These are phyloP conservation scores for Pontoporia blainvillei DNA, from an alignment of 2,113 vertebrate species.

Conservation along the genomic window DNA sequence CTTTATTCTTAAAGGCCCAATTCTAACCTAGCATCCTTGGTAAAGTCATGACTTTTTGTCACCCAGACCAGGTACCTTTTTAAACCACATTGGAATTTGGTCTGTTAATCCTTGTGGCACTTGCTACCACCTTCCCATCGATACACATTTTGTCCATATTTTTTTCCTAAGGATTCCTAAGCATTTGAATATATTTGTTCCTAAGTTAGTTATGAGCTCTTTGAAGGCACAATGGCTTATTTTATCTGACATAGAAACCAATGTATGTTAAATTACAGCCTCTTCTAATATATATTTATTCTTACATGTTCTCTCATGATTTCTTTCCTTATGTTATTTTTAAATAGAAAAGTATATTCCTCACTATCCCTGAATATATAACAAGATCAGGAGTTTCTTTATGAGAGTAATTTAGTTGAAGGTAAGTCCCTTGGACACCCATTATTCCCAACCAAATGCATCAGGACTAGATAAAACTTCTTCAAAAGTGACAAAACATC, in stretches of 20 bases:
- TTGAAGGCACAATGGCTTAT: not conserved
- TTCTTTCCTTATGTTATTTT: not conserved
- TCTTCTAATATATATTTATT: not conserved
- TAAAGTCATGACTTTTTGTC: not conserved
- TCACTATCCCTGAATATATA: not conserved
- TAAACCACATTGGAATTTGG: not conserved
- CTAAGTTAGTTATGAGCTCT: not conserved
- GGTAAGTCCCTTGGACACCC: not conserved
- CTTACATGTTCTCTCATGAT: not conserved
- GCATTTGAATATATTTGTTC: not conserved
- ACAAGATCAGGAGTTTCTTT: not conserved
- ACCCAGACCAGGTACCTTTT: not conserved
- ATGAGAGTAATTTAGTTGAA: not conserved
- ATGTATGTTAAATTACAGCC: not conserved
- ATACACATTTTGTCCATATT: not conserved
- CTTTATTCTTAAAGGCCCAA: not conserved
- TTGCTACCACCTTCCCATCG: not conserved
- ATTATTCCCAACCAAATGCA: not conserved
- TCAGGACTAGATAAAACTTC: not conserved
- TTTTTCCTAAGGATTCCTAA: not conserved
- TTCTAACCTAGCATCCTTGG: not conserved
- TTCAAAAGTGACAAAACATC: not conserved
- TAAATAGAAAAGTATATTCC: not conserved
- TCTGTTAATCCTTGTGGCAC: not conserved
- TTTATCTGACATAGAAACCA: slow-evolving; percentile 5